Evolutionary conservation across 2,888 invertebrate genomes (phyloP), one percentile per base, ranked within the genome.

Genomic region (Rhingia rostrata): DNA sequence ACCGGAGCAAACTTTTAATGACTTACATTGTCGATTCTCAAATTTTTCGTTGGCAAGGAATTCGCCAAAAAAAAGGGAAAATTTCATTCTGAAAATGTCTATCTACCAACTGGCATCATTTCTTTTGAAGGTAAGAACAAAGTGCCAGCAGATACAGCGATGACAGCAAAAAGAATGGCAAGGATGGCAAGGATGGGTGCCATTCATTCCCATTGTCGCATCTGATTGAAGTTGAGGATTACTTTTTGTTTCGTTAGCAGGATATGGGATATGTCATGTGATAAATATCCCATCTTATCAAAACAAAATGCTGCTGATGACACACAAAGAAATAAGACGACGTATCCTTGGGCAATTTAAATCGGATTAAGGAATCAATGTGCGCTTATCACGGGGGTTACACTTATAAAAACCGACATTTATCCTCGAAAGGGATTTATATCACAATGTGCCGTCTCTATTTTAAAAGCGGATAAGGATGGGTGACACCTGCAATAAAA

Each of bases 1-100:
- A 47, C 49, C 22, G 63, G 53, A 83, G 22, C 22, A 22, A 73
- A 74, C 54, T 78, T 67, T 78, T 78, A 83, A 83, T 72, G 61
- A 66, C 72, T 72, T 61, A 70, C 70, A 64, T 70, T 82, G 77
- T 64, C 70, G 66, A 56, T 70, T 70, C 53, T 69, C 41, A 22
- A 39, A 47, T 66, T 53, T 22, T 2, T 22, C 60, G 14, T 58
- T 69, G 64, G 51, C 33, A 47, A 47, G 63, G 33, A 47, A 47
- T 10, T 22, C 6, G 58, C 33, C 39, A n/a, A 32, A 41, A 54
- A 39, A 47, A 22, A 30, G 12, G 6, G 6, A 5, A 43, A 14
- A 12, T 53, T 33, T 37, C 43, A 12, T 49, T 39, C 10, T 37
- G 7, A 39, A 32, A 10, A 43, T 58, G 39, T 60, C 14, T n/a